Conservation (phyloP, 2,797 vertebrate genomes). For the Somateria mollissima region DNA sequence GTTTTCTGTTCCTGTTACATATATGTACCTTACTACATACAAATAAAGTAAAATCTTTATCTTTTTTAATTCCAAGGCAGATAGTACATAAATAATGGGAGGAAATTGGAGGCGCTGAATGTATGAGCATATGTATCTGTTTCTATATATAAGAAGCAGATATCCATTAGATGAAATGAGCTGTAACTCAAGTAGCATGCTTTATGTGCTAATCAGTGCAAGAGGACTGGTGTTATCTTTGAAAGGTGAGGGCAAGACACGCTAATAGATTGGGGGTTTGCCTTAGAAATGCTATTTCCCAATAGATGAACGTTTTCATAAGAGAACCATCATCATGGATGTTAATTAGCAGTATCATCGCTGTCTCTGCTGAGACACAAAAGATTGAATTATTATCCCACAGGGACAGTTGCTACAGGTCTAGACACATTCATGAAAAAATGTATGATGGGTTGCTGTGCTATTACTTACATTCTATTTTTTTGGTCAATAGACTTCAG, state of each 20-base stretch:
- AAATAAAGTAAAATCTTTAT: background rate
- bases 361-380: background rate
- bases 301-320: background rate
- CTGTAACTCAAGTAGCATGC: background rate
- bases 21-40: background rate
- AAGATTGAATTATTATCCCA: slow-evolving; percentile 5
- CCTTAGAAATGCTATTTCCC: slow-evolving; percentile 26
- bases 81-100: background rate
- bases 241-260: background rate
- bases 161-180: background rate
- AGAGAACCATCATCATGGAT: background rate
- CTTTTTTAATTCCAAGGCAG: background rate
- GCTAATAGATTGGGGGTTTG: background rate
- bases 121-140: background rate
- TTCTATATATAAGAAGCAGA: background rate
- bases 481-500: background rate
- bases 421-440: background rate
- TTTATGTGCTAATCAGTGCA: background rate
- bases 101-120: background rate
- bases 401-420: background rate
- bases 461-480: background rate
- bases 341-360: slow-evolving; percentile 36
- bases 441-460: background rate
- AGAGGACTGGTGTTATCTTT: background rate
- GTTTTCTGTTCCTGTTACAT: background rate